Conservation (phyloP, 92 coral and sea anemone species). For the Actinostola sp. region DNA sequence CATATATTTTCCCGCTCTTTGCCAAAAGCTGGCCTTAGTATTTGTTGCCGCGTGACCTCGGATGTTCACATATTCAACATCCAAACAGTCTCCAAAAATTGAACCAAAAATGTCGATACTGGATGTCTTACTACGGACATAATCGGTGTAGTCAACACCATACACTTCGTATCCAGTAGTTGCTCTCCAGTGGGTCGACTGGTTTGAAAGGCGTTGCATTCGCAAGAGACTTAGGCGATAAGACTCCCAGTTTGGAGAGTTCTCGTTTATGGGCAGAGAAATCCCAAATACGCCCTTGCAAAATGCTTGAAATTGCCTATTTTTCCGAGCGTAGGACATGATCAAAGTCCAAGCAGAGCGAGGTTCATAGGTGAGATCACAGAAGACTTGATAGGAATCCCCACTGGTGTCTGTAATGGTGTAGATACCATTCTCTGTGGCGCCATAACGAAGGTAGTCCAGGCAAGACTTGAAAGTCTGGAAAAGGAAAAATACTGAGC, state of each 20-base stretch:
- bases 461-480: too few relatives aligned
- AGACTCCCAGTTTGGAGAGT: not conserved
- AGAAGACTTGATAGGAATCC: not conserved
- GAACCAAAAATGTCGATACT: not conserved
- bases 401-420: not conserved
- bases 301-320: not conserved
- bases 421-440: not conserved
- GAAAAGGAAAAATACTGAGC: too few relatives aligned
- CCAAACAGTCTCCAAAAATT: not conserved
- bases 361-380: conserved; percentile 10
- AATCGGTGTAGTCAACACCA: conserved; percentile 16
- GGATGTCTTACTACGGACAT: not conserved
- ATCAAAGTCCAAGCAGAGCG: conserved; percentile 19
- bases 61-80: conserved; percentile 7
- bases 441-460: too few relatives aligned
- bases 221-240: not conserved
- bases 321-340: not conserved
- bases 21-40: not conserved
- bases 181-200: not conserved
- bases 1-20: not conserved
- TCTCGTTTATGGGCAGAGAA: not conserved
- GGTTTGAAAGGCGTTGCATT: not conserved
- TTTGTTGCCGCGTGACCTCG: not conserved
- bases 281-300: not conserved
- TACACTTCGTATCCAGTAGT: not conserved